Base-by-base conservation (phyloP, 2,888 invertebrate genomes). In the Aquatica leii region DNA sequence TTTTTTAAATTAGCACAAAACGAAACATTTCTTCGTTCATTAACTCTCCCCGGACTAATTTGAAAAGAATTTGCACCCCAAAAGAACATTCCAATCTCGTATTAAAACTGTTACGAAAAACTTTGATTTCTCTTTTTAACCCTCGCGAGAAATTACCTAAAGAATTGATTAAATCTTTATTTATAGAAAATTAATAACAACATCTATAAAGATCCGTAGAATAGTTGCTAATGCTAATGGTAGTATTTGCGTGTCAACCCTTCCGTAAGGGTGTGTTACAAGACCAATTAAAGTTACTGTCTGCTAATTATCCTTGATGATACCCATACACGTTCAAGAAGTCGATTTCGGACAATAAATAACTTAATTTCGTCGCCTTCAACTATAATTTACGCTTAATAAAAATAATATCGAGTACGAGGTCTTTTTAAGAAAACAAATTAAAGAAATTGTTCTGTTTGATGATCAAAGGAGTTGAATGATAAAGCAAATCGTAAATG, bases 11-110 rank as follows among this genome's bases (percentile, higher is more conserved):
- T 81, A 81, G 80, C 77, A 80, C 79, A 79, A 80, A 82, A 81
- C 80, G 81, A 79, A 81, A 81, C 82, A 80, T 82, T 82, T 81
- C 81, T 79, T 75, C 78, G 76, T 81, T 82, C 82, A 82, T 82
- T 82, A 82, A 82, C 79, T 79, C 81, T 79, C 80, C 77, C 80
- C 72, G 78, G 78, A 78, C 81, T 81, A 82, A 81, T 82, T 82
- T 81, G 78, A 77, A 77, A 79, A 77, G 82, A 82, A 82, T 82
- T 81, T 78, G 76, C 81, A 78, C 81, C 78, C 78, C 77, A 72
- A 46, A 76, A 76, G 70, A 76, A 78, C 80, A 80, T 80, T 80
- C 81, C 80, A 73, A 78, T 78, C 77, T 62, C 52, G 63, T 66
- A 70, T 71, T 67, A 69, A 24, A 70, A 67, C 62, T 61, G 69